Conservation (phyloP, 1,140 invertebrate genomes). For the Drosophila nigrodunni region DNA sequence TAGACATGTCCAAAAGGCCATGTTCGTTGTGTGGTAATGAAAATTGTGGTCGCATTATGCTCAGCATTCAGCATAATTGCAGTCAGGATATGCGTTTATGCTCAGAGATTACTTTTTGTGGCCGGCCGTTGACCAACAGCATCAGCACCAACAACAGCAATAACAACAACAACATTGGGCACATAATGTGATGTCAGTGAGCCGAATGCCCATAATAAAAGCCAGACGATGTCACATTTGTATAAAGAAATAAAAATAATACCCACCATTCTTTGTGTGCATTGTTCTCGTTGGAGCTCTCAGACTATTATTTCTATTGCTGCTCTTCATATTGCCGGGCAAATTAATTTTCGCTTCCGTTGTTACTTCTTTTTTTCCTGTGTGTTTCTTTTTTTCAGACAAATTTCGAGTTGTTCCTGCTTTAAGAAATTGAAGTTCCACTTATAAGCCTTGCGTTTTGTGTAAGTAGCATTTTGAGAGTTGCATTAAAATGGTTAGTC, state of each 20-base stretch:
- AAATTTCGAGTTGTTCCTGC: slow-evolving; percentile 23
- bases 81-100: slow-evolving; percentile 80
- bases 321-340: slow-evolving; percentile 23
- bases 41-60: slow-evolving; percentile 79
- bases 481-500: too few species aligned
- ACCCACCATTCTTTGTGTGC: slow-evolving; percentile 41
- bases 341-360: slow-evolving; percentile 70
- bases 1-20: slow-evolving; percentile 48
- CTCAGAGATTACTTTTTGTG: slow-evolving; percentile 82
- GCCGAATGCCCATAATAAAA: slow-evolving; percentile 70
- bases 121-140: slow-evolving; percentile 65
- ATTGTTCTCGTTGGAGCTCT: slow-evolving; percentile 27
- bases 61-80: slow-evolving; percentile 80
- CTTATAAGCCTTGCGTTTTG: neutral
- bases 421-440: slow-evolving; percentile 17
- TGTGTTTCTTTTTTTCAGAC: slow-evolving; percentile 2
- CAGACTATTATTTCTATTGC: slow-evolving; percentile 40
- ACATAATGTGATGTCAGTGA: slow-evolving; percentile 37
- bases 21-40: slow-evolving; percentile 69
- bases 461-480: too few species aligned
- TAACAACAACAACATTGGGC: slow-evolving; percentile 23
- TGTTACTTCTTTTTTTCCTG: slow-evolving; percentile 3
- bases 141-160: slow-evolving; percentile 29
- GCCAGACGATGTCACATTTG: slow-evolving; percentile 74
- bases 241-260: slow-evolving; percentile 80